phyloP scores from a whole-genome alignment of 2,888 invertebrate species.

The Noctua janthe region DNA sequence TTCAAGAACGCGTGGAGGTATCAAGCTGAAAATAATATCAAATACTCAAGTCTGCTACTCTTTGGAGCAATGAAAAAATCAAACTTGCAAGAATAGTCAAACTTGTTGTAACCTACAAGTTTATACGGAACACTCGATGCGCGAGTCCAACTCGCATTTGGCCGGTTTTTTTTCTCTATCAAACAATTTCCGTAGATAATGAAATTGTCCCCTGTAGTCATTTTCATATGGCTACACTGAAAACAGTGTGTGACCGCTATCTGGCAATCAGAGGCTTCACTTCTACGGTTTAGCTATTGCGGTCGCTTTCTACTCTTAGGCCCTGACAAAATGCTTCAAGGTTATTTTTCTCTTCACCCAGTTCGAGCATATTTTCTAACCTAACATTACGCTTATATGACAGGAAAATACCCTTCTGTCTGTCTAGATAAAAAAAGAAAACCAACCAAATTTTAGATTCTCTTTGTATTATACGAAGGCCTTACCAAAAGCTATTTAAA shows the following conservation, averaged over 20 bases:
- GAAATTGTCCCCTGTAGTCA: background rate
- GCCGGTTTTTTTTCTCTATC: background rate
- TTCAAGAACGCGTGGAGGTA: no score
- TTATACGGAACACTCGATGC: no score
- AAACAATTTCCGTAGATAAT: background rate
- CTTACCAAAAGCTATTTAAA: conserved; percentile 41
- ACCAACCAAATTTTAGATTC: conserved; percentile 25
- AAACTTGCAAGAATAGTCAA: no score
- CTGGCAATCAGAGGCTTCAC: background rate
- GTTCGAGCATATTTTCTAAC: background rate
- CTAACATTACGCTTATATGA: background rate
- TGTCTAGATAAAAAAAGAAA: background rate
- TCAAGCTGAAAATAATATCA: no score
- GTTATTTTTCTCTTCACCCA: background rate
- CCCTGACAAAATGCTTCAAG: background rate
- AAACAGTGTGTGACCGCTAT: background rate
- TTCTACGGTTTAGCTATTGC: background rate
- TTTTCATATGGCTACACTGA: background rate
- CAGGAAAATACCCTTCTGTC: background rate
- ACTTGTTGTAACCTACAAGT: no score
- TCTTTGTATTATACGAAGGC: conserved; percentile 8
- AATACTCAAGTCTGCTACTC: no score
- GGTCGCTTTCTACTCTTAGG: background rate
- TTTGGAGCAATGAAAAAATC: no score
- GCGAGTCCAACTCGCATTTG: no score